phyloP scores from a whole-genome alignment of 2,797 vertebrate genomes.

The Pteropus rufus region DNA sequence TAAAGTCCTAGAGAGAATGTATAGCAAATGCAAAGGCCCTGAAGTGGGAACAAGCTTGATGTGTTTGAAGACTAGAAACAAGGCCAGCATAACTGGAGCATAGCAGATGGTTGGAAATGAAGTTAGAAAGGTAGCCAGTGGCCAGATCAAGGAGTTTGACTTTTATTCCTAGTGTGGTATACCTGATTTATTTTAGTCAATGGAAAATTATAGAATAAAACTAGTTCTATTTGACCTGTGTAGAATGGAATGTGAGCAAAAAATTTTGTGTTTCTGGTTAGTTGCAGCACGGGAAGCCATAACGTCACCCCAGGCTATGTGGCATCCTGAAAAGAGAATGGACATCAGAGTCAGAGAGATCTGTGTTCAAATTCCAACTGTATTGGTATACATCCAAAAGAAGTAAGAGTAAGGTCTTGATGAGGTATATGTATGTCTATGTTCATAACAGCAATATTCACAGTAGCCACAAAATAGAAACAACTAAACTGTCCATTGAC shows the following conservation, averaged over 20 bases:
- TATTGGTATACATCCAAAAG: not conserved
- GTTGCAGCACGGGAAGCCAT: not conserved
- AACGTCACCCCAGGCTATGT: not conserved
- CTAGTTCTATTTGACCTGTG: not conserved
- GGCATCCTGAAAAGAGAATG: not conserved
- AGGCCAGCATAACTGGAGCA: no score
- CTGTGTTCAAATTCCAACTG: not conserved
- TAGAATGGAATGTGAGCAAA: not conserved
- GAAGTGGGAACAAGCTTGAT: not conserved
- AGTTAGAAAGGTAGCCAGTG: not conserved
- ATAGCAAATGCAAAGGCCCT: not conserved
- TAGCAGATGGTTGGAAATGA: not conserved
- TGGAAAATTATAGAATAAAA: not conserved
- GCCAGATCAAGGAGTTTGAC: not conserved
- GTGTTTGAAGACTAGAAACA: not conserved
- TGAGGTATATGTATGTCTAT: not conserved
- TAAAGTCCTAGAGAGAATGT: not conserved
- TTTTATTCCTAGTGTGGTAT: not conserved
- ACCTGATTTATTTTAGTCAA: not conserved
- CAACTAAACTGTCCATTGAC: not conserved
- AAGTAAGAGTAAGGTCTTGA: not conserved
- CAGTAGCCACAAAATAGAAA: not conserved
- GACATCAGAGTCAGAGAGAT: not conserved
- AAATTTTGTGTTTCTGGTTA: not conserved
- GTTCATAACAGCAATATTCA: not conserved